These are phyloP conservation scores for Drosophila triauraria DNA, from an alignment of 1,140 invertebrate species.

Conservation along the genomic window DNA sequence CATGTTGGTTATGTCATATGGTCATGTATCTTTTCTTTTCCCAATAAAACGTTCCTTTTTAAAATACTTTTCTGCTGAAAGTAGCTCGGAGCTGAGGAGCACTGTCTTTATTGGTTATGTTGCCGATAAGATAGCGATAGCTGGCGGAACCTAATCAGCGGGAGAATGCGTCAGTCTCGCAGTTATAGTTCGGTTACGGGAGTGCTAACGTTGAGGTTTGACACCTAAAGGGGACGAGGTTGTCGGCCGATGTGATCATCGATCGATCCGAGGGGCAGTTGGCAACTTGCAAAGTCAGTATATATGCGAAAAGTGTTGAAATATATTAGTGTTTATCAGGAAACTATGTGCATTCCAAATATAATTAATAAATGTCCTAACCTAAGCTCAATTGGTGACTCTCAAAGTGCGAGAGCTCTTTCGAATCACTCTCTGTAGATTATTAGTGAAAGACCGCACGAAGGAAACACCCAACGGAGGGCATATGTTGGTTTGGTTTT, in stretches of 20 bases:
- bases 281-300: constrained; percentile 4
- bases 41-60: constrained; percentile 35
- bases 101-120: constrained; percentile 7
- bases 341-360: background rate
- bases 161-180: constrained; percentile 33
- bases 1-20: constrained; percentile 29
- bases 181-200: constrained; percentile 20
- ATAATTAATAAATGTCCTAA: too few relatives aligned
- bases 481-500: too few relatives aligned
- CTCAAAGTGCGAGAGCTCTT: too few relatives aligned
- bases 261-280: constrained; percentile 3
- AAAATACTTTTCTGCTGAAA: constrained; percentile 21
- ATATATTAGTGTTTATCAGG: background rate
- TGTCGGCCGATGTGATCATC: constrained; percentile 43
- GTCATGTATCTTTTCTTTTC: constrained; percentile 18
- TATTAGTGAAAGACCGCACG: background rate
- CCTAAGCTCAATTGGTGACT: too few relatives aligned
- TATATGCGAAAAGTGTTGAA: background rate
- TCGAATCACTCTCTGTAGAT: too few relatives aligned
- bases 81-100: constrained; percentile 25
- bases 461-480: background rate
- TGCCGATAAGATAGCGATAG: constrained; percentile 52
- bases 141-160: constrained; percentile 16
- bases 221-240: constrained; percentile 23
- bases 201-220: constrained; percentile 13